Evolutionary conservation across 2,113 vertebrate species (phyloP), one percentile per base, ranked within the genome.

Genomic region (Psettodes erumei): DNA sequence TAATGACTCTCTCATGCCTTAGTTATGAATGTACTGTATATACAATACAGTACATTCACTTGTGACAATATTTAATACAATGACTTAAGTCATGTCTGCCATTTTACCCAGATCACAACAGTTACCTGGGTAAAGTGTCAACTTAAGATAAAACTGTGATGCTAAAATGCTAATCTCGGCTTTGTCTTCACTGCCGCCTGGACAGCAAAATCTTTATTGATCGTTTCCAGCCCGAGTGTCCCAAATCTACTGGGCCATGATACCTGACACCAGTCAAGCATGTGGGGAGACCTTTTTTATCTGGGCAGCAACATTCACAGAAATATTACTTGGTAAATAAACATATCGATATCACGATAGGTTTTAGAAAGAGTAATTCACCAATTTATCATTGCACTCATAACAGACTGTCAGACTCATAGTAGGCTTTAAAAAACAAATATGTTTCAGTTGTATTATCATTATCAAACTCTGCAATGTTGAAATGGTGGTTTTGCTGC

Each of bases 131-230:
- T n/a, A n/a, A n/a, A n/a, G n/a, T n/a, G n/a, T n/a, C n/a, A 64
- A 59, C 15, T 53, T 30, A 45, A 33, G 27, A 37, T 16, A 37
- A 70, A 60, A 13, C 68, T 47, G 59, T 71, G 19, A n/a, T n/a
- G n/a, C n/a, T n/a, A n/a, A 64, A 71, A 62, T 42, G 48, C 51
- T 61, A 45, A 58, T 51, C n/a, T 60, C 16, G 66, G 55, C 59
- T 63, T 63, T 61, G 67, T 85, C 62, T 53, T 59, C 11, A 11
- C 50, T 43, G 42, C 76, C 1, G 53, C 75, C 67, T 43, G 61
- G 42, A 37, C 63, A 73, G 73, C 62, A 81, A 64, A 70, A 18
- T 43, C 67, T 38, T 51, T 84, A 92, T 92, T 48, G 91, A 91
- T 88, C 6, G 18, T n/a, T 53, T 80, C 53, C 60, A 2, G 55